A percentile compares a stretch with the other conserved stretches of the same genome.
Conservation (phyloP, 2,113 vertebrate genomes). For the Pholis gunnellus region DNA sequence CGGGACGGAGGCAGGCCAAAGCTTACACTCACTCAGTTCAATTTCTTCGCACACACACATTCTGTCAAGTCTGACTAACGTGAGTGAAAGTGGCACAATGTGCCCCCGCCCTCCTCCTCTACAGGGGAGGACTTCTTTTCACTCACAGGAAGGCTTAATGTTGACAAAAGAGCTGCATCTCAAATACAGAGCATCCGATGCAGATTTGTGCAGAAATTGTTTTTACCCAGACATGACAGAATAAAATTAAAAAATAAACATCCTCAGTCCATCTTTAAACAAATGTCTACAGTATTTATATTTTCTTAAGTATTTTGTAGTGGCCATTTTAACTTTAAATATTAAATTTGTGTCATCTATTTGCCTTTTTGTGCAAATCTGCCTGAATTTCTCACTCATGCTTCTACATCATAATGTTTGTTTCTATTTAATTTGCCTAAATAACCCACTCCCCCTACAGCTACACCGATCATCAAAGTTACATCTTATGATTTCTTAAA, state of each 20-base stretch:
- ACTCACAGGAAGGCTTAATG: neutral
- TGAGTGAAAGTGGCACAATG: constrained; percentile 18
- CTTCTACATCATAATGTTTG: neutral
- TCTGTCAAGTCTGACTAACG: constrained; percentile 14
- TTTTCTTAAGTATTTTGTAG: no score
- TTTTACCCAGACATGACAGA: no score
- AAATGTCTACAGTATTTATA: neutral
- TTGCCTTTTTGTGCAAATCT: no score
- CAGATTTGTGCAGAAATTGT: neutral
- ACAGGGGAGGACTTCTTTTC: neutral
- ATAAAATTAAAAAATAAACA: no score
- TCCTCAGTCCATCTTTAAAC: neutral
- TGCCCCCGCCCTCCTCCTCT: neutral
- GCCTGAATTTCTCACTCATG: neutral
- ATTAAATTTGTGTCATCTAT: neutral
- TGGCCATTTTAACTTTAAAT: neutral
- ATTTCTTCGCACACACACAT: constrained; percentile 26
- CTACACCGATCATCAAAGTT: neutral
- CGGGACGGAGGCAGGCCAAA: constrained; percentile 15
- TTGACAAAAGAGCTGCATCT: neutral
- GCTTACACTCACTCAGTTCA: neutral
- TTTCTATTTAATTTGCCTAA: neutral
- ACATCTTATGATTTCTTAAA: neutral
- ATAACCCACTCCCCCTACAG: neutral
- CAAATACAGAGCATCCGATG: neutral